phyloP scores from a whole-genome alignment of 2,888 invertebrate species.

The Monoplex corrugatus region DNA sequence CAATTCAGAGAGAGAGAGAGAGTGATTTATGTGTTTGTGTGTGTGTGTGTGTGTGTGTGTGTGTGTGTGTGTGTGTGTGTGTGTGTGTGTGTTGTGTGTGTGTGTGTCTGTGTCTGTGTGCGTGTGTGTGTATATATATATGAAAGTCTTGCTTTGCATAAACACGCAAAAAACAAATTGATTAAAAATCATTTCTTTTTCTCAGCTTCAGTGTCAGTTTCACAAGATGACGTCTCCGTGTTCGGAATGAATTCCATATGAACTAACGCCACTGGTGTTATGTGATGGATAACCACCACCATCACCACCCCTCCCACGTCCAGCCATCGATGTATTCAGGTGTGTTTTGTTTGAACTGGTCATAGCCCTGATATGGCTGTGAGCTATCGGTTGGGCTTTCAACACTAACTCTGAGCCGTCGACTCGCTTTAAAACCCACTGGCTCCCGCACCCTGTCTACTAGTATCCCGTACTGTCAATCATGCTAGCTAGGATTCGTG shows the following conservation, averaged over 20 bases:
- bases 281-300: neutral
- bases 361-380: no score
- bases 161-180: neutral
- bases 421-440: no score
- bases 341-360: no score
- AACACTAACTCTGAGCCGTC: no score
- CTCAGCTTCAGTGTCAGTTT: neutral
- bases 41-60: slow-evolving; percentile 15
- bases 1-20: no score
- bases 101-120: neutral
- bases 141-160: neutral
- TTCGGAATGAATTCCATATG: neutral
- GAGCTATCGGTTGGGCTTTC: no score
- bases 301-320: no score
- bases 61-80: slow-evolving; percentile 11
- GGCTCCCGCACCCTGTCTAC: no score
- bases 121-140: neutral
- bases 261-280: neutral
- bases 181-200: neutral
- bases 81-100: neutral
- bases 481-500: no score
- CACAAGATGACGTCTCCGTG: neutral
- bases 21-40: neutral
- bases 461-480: no score
- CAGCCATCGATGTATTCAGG: no score